A percentile compares a stretch with the other conserved stretches of the same genome.
These are phyloP conservation scores for Cathartes aura DNA, from an alignment of 2,113 vertebrate genomes.

Conservation along the genomic window DNA sequence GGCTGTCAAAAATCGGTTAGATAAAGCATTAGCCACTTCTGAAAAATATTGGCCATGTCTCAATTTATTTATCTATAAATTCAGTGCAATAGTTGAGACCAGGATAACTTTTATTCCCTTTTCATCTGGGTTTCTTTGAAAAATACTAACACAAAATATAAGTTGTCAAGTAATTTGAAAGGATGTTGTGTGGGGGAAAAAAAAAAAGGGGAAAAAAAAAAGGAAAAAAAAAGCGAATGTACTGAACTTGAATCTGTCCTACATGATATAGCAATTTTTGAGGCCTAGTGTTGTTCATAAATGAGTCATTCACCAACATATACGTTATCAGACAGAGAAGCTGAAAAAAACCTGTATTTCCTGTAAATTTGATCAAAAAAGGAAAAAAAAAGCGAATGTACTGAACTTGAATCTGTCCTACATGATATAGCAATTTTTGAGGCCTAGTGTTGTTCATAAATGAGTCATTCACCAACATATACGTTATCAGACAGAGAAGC, in stretches of 20 bases:
- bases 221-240: accelerated
- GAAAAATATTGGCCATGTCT: neutral
- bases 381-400: accelerated
- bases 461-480: neutral
- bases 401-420: neutral
- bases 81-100: neutral
- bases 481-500: neutral
- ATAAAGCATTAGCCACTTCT: neutral
- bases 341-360: neutral
- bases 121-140: neutral
- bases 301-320: neutral
- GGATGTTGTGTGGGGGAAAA: neutral
- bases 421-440: neutral
- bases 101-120: neutral
- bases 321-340: neutral
- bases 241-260: neutral
- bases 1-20: neutral
- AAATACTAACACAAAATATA: neutral
- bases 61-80: neutral
- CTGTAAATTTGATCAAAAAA: no score
- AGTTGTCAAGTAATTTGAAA: neutral
- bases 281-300: neutral
- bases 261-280: neutral
- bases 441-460: neutral
- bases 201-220: no score